These are phyloP conservation scores for Isaurus tuberculatus DNA, from an alignment of 92 coral and sea anemone genomes.

Conservation along the genomic window DNA sequence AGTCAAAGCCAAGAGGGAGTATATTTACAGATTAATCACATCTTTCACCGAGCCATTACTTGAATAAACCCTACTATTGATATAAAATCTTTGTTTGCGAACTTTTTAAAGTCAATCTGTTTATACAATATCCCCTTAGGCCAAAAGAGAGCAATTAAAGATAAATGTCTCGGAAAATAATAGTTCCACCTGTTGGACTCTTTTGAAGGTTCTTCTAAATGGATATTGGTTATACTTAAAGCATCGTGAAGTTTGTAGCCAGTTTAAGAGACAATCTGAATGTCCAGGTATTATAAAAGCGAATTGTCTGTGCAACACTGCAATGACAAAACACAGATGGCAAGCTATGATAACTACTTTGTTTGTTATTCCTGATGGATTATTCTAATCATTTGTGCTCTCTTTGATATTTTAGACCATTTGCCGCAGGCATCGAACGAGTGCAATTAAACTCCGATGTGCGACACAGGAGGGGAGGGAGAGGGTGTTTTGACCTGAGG, in stretches of 20 bases:
- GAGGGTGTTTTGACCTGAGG: no score
- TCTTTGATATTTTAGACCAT: neutral
- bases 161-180: no score
- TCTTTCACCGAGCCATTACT: slow-evolving; percentile 15
- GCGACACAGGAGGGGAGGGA: no score
- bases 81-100: neutral
- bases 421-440: no score
- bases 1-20: neutral
- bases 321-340: slow-evolving; percentile 21
- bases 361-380: neutral
- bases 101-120: neutral
- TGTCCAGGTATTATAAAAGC: neutral
- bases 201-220: neutral
- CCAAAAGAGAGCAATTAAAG: no score
- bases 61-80: neutral
- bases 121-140: no score
- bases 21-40: neutral
- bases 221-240: neutral
- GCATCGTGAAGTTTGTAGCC: neutral
- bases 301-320: neutral
- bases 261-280: neutral
- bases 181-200: neutral
- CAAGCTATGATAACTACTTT: slow-evolving; percentile 2
- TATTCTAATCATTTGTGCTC: neutral
- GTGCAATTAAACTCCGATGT: no score